A percentile compares a stretch with the other conserved stretches of the same genome.
phyloP scores from a whole-genome alignment of 2,113 vertebrate species.

The Antigone vipio region DNA sequence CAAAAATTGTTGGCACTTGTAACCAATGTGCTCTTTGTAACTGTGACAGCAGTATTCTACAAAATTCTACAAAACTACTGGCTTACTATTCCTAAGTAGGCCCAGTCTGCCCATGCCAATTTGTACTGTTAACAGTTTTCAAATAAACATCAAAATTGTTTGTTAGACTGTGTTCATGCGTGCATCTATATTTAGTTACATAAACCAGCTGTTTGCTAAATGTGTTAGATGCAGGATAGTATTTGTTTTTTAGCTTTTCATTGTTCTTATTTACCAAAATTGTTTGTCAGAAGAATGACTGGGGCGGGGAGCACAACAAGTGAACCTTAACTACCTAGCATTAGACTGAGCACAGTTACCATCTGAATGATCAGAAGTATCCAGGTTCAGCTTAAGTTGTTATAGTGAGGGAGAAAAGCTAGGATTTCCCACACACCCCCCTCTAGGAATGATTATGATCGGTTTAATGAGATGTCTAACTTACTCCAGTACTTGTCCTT shows the following conservation, averaged over 20 bases:
- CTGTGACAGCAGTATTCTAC: neutral
- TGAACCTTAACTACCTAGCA: neutral
- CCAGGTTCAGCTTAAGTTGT: neutral
- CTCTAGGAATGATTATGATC: neutral
- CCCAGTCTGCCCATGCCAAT: neutral
- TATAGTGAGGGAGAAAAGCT: neutral
- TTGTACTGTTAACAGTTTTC: conserved; percentile 44
- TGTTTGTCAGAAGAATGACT: neutral
- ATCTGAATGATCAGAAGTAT: neutral
- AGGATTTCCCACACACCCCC: neutral
- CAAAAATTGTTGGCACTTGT: conserved; percentile 7
- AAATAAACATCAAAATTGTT: conserved; percentile 57
- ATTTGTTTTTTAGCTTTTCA: neutral
- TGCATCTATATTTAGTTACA: neutral
- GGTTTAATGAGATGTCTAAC: neutral
- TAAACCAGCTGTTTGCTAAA: neutral
- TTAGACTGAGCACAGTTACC: neutral
- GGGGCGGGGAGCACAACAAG: neutral
- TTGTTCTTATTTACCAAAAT: neutral
- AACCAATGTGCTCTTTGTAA: neutral
- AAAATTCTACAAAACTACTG: neutral
- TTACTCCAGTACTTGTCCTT: neutral
- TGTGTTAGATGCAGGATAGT: too few relatives aligned
- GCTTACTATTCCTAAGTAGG: neutral
- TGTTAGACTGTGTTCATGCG: neutral